Base-by-base conservation (phyloP, 1,140 invertebrate genomes). In the Saccostrea glomerata region DNA sequence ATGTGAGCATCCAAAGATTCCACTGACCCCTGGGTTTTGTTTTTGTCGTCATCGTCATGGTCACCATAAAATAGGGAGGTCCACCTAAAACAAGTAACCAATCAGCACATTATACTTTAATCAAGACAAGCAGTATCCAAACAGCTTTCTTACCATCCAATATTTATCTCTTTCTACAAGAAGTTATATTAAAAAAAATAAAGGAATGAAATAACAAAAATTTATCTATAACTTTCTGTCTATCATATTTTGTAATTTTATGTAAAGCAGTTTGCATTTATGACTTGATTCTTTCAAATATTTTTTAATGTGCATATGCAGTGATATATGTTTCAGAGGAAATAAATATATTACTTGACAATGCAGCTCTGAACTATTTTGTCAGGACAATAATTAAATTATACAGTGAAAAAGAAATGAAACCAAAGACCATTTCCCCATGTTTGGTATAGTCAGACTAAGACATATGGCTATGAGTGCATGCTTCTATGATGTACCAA, bases 51-150 rank as follows among this genome's bases (percentile, higher is more conserved):
- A 77, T 77, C 60, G 56, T 93, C 93, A 88, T 92, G 92, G 36
- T 94, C 94, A 40, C 86, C 97, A 95, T 98, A 98, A 95, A 98
- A 98, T 84, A 98, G 95, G 92, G 98, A 97, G 40, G 98, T 98
- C 98, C 98, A 98, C 93, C 97, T 97, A 91, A 95, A 93, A 91
- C 54, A 88, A 47, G 11, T 88, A 4, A 17, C 13, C 20, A 15
- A 60, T 60, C 58, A 7, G 30, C 47, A 47, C 47, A 47, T 47
- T 47, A 36, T 36, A 36, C 30, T 47, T 3, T 47, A 7, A 9
- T 47, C 9, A 6, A 47, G 47, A 47, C 47, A 47, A 47, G 47
- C 47, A 47, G 6, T 47, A 47, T 47, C 47, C 47, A 47, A 9
- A 47, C 5, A 47, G 47, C 9, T 47, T 9, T 47, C 47, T 47